These are phyloP conservation scores for Candidula unifasciata DNA, from an alignment of 2,888 invertebrate species.

Conservation along the genomic window DNA sequence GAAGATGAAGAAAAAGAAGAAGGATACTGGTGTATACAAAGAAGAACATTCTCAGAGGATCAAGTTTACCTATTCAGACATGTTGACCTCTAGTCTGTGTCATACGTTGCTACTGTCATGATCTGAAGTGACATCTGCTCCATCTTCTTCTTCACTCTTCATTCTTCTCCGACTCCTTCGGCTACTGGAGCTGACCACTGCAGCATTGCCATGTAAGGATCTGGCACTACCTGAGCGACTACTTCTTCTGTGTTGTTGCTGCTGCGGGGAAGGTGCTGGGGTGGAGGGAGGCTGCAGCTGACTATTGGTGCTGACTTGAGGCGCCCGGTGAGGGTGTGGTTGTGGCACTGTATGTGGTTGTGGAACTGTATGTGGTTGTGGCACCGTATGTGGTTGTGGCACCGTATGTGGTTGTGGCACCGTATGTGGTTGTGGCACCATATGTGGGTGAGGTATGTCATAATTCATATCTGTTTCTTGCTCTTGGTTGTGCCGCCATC, in stretches of 20 bases:
- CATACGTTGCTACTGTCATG: slow-evolving; percentile 43
- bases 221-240: slow-evolving; percentile 18
- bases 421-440: neutral
- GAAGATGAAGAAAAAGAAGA: too few species aligned
- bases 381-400: neutral
- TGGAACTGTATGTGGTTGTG: slow-evolving; percentile 5
- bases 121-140: slow-evolving; percentile 40
- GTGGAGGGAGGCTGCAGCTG: slow-evolving; percentile 20
- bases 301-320: neutral
- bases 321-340: neutral
- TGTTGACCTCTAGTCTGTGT: neutral
- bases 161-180: slow-evolving; percentile 32
- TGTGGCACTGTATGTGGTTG: slow-evolving; percentile 3
- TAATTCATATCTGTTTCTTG: neutral
- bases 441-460: slow-evolving; percentile 27
- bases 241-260: slow-evolving; percentile 29
- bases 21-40: too few species aligned
- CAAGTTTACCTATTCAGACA: neutral
- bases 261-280: slow-evolving; percentile 5
- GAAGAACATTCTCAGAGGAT: neutral
- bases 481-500: neutral
- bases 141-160: slow-evolving; percentile 28
- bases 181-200: slow-evolving; percentile 24
- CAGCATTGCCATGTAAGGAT: neutral
- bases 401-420: slow-evolving; percentile 15